A percentile compares a stretch with the other conserved stretches of the same genome.
phyloP scores from a whole-genome alignment of 2,113 vertebrate species.

The Menidia beryllina region DNA sequence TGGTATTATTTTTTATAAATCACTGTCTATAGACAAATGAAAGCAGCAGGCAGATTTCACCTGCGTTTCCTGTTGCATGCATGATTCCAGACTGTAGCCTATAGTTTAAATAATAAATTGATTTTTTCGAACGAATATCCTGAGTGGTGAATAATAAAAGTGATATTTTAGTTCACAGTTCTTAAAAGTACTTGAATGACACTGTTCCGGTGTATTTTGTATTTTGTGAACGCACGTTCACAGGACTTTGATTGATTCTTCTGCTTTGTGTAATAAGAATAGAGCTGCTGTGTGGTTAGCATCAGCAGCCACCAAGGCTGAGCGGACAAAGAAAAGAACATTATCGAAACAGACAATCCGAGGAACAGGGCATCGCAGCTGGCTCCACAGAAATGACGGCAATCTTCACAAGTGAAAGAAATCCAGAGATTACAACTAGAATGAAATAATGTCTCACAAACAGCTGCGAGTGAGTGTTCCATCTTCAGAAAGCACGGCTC shows the following conservation, averaged over 20 bases:
- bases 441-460: constrained; percentile 36
- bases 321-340: constrained; percentile 23
- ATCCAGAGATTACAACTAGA: constrained; percentile 32
- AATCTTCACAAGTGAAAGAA: constrained; percentile 36
- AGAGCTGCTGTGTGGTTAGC: not conserved
- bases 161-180: too few species aligned
- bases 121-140: too few species aligned
- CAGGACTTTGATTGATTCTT: constrained; percentile 4
- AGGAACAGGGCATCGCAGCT: constrained; percentile 24
- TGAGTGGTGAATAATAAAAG: too few species aligned
- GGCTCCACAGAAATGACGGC: constrained; percentile 16
- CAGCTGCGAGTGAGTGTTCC: constrained; percentile 27
- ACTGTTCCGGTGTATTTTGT: not conserved
- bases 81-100: too few species aligned
- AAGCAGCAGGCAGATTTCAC: too few species aligned
- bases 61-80: too few species aligned
- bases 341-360: constrained; percentile 9
- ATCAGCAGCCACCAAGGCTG: constrained; percentile 25
- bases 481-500: constrained; percentile 20
- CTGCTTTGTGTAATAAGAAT: constrained; percentile 8
- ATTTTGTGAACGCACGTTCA: not conserved
- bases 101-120: too few species aligned
- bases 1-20: too few species aligned
- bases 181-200: too few species aligned
- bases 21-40: too few species aligned